A percentile compares a stretch with the other conserved stretches of the same genome.
Conservation (phyloP, 2,888 invertebrate species). For the Drosophila longiperda region DNA sequence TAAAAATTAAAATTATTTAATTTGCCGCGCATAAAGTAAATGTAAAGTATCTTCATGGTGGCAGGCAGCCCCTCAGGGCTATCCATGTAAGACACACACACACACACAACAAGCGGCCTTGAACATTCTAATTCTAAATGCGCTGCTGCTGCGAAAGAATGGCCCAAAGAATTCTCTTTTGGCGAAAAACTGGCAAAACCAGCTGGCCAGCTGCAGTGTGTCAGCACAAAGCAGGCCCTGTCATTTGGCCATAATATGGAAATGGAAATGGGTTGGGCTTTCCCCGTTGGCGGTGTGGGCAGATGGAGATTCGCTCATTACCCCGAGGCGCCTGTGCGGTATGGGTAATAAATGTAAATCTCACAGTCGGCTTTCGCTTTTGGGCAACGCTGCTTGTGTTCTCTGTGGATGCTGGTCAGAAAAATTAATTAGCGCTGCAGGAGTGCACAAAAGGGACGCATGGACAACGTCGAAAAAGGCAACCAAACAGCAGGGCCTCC, state of each 20-base stretch:
- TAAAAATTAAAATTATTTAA: constrained; percentile 83
- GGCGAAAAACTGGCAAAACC: constrained; percentile 3
- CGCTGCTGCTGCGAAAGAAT: background rate
- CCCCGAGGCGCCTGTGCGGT: constrained; percentile 54
- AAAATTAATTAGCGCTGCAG: constrained; percentile 81
- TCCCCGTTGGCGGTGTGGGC: background rate
- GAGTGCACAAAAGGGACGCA: constrained; percentile 63
- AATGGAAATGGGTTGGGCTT: constrained; percentile 3
- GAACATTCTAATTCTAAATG: constrained; percentile 48
- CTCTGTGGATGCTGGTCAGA: constrained; percentile 66
- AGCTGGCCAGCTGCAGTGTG: constrained; percentile 37
- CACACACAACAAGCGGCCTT: constrained; percentile 51
- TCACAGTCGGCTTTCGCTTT: constrained; percentile 44
- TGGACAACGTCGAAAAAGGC: constrained; percentile 19
- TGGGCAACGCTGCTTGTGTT: constrained; percentile 39
- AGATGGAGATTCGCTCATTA: constrained; percentile 57
- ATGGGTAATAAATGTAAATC: constrained; percentile 79
- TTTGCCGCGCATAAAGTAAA: constrained; percentile 79
- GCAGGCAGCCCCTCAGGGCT: constrained; percentile 40
- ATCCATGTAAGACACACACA: constrained; percentile 36
- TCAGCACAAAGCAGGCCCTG: constrained; percentile 40
- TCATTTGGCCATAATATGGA: constrained; percentile 16
- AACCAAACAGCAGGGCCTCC: constrained; percentile 20
- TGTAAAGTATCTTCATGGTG: constrained; percentile 59
- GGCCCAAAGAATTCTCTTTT: constrained; percentile 19